Evolutionary conservation across 2,113 vertebrate genomes (phyloP).

Genomic region (Dipodomys ordii): DNA sequence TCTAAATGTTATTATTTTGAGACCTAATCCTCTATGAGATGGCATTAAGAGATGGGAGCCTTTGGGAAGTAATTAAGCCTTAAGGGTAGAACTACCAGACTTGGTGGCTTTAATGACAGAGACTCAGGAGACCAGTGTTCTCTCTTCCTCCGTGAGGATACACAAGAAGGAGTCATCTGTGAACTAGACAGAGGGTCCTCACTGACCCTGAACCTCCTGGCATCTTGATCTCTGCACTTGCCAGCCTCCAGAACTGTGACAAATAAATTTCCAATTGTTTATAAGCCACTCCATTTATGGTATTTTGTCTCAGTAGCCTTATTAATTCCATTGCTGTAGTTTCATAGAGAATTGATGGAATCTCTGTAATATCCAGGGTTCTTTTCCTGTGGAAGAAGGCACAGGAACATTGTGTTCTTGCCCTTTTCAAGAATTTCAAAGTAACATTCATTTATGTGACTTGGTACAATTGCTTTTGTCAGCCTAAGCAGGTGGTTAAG

Average conservation of each 20-base stretch:
- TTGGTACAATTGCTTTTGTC: background rate
- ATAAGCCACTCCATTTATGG: background rate
- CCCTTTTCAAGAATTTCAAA: conserved; percentile 27
- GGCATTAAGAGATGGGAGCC: background rate
- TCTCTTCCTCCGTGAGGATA: background rate
- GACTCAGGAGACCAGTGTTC: background rate
- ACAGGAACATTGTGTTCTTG: conserved; percentile 4
- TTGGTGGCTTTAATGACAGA: background rate
- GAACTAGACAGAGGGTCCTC: background rate
- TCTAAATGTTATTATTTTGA: background rate
- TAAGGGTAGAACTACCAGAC: background rate
- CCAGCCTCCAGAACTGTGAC: background rate
- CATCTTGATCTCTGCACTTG: background rate
- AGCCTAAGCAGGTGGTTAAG: background rate
- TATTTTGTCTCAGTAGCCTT: background rate
- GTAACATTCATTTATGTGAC: background rate
- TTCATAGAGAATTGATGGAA: conserved; percentile 28
- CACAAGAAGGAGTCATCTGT: background rate
- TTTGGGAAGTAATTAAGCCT: background rate
- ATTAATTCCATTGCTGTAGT: conserved; percentile 33
- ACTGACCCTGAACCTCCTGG: background rate
- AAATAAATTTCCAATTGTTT: background rate
- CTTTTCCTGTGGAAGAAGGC: background rate
- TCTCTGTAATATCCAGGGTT: background rate
- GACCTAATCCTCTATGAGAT: background rate